phyloP scores from a whole-genome alignment of 2,888 invertebrate genomes.

The Microctonus aethiopoides region DNA sequence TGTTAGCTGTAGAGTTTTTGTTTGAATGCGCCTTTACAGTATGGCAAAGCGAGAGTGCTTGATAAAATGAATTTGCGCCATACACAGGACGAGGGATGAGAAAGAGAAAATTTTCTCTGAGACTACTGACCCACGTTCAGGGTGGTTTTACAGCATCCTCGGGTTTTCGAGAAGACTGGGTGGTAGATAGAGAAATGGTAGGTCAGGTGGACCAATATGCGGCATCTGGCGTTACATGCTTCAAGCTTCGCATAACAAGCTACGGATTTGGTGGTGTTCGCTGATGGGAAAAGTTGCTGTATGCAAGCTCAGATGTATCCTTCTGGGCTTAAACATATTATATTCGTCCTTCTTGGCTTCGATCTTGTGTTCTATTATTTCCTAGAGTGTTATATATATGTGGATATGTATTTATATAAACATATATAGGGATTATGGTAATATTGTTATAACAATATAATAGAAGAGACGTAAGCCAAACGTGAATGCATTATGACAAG shows the following conservation, averaged over 20 bases:
- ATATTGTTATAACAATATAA: not conserved
- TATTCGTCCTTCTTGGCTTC: constrained; percentile 36
- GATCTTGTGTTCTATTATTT: not conserved
- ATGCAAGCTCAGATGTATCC: constrained; percentile 57
- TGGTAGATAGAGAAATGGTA: constrained; percentile 17
- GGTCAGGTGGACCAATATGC: constrained; percentile 61
- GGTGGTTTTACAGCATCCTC: not conserved
- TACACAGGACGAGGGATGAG: not conserved
- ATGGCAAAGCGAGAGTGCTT: not conserved
- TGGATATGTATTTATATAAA: too few relatives aligned
- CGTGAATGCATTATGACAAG: too few relatives aligned
- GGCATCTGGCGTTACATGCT: constrained; percentile 66
- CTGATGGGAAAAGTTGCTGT: constrained; percentile 66
- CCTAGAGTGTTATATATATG: not conserved
- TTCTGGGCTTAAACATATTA: constrained; percentile 33
- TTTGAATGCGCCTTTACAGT: not conserved
- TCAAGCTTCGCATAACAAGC: constrained; percentile 66
- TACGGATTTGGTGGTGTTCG: constrained; percentile 56
- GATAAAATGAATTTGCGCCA: not conserved
- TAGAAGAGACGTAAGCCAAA: not conserved
- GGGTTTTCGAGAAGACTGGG: constrained; percentile 32
- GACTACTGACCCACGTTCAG: not conserved
- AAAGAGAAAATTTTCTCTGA: not conserved
- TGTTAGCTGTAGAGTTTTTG: not conserved
- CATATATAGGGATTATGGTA: too few relatives aligned